These are phyloP conservation scores for Lordiphosa mommai DNA, from an alignment of 1,140 invertebrate species.

Conservation along the genomic window DNA sequence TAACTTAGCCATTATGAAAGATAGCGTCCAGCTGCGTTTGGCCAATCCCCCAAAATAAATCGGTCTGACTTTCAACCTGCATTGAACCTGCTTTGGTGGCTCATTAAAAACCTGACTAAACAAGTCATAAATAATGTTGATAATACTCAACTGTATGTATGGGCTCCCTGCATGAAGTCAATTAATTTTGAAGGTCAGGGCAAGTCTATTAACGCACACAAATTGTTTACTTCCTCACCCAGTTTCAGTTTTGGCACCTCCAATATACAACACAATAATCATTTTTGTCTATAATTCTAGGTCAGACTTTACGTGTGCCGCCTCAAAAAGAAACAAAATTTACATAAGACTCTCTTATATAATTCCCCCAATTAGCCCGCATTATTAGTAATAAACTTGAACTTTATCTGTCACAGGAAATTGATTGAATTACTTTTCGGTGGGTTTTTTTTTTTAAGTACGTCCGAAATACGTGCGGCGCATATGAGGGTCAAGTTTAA, in stretches of 20 bases:
- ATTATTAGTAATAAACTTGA: constrained; percentile 70
- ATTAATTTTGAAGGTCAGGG: constrained; percentile 69
- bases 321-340: constrained; percentile 34
- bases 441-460: too few relatives aligned
- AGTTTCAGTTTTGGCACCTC: constrained; percentile 61
- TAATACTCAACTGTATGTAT: constrained; percentile 19
- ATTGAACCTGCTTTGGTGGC: constrained; percentile 52
- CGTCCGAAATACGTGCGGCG: too few relatives aligned
- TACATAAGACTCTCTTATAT: constrained; percentile 54
- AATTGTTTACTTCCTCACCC: constrained; percentile 66
- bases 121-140: constrained; percentile 53
- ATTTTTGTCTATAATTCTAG: constrained; percentile 61
- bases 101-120: constrained; percentile 63
- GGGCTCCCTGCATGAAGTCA: constrained; percentile 38
- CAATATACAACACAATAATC: constrained; percentile 20
- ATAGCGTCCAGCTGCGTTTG: constrained; percentile 25
- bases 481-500: too few relatives aligned
- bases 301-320: constrained; percentile 49
- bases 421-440: constrained; percentile 2
- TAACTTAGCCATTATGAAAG: constrained; percentile 31
- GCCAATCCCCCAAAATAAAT: constrained; percentile 41
- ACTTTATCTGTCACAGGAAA: constrained; percentile 25
- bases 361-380: constrained; percentile 57
- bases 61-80: constrained; percentile 32
- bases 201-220: constrained; percentile 35